Conservation (phyloP, 2,888 invertebrate species). For the Rosalia funebris region DNA sequence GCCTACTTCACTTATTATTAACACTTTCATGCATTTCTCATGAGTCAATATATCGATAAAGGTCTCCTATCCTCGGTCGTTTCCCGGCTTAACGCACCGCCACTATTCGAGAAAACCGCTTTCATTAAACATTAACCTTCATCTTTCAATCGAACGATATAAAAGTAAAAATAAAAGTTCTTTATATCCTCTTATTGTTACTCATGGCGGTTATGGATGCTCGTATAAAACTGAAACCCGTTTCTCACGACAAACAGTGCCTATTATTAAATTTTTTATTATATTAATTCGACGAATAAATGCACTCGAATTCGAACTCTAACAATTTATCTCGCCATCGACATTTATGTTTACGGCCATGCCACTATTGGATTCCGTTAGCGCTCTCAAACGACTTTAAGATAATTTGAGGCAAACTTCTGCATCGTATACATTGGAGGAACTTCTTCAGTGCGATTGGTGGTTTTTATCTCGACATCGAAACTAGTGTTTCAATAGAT, state of each 20-base stretch:
- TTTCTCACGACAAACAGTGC: constrained; percentile 3
- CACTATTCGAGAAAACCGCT: constrained; percentile 36
- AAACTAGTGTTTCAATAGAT: too few relatives aligned
- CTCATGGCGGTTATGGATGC: constrained; percentile 15
- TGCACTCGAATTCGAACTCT: background rate
- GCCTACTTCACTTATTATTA: constrained; percentile 35
- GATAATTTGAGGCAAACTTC: too few relatives aligned
- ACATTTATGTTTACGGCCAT: too few relatives aligned
- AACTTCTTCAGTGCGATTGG: too few relatives aligned
- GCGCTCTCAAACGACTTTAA: too few relatives aligned
- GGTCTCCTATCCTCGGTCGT: constrained; percentile 35
- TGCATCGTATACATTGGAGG: too few relatives aligned
- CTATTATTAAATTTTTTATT: constrained; percentile 13
- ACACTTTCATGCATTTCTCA: constrained; percentile 43
- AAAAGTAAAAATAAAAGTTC: constrained; percentile 27
- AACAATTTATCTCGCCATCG: too few relatives aligned
- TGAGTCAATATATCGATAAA: constrained; percentile 43
- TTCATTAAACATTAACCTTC: constrained; percentile 42
- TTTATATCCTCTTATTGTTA: constrained; percentile 24
- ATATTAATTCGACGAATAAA: constrained; percentile 5
- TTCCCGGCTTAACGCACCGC: constrained; percentile 34
- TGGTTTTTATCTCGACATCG: too few relatives aligned
- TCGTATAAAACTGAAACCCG: constrained; percentile 5
- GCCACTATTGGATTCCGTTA: too few relatives aligned
- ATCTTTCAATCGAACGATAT: constrained; percentile 33